Evolutionary conservation across 2,113 vertebrate species (phyloP), one percentile per base, ranked within the genome.

Genomic region (Piprites chloris): DNA sequence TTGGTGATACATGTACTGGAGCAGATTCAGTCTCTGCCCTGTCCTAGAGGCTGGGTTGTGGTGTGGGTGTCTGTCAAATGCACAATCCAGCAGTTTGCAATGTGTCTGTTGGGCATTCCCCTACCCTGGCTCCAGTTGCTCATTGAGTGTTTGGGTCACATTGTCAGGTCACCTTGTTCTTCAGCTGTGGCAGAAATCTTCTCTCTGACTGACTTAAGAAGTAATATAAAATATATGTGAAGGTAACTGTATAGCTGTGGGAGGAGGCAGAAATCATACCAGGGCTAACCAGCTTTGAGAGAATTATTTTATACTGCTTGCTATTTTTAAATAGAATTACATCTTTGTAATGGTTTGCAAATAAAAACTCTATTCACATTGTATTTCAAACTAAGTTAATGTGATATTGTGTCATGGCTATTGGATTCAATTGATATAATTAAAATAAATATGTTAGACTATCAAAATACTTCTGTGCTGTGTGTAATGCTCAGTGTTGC

Each of bases 341-440:
- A 37, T 87, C 21, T 93, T 87, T 79, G 58, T 68, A 87, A 73
- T 33, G 26, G 30, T 76, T 90, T 92, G 47, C 37, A 85, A 97
- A 76, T 85, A 94, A 93, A 90, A 71, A 5, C 46, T 69, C 22
- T 16, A 20, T 66, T 96, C 74, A 32, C 50, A 5, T 88, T 21
- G 27, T 58, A 65, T 89, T 94, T 83, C 67, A 86, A 41, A 67
- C 63, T 33, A 79, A 85, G 53, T 50, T 94, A 88, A 63, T 67
- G 20, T 85, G 82, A 35, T 71, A 41, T 56, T 71, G 55, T 7
- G 15, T 39, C 63, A 52, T 26, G 55, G 82, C 55, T 85, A 73
- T 59, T 87, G 63, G 50, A 89, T 87, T 77, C 71, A 50, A 66
- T 37, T 75, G 44, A 66, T 66, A 37, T 20, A 61, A 89, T 78